phyloP scores from a whole-genome alignment of 2,113 vertebrate genomes.

The Callithrix jacchus region DNA sequence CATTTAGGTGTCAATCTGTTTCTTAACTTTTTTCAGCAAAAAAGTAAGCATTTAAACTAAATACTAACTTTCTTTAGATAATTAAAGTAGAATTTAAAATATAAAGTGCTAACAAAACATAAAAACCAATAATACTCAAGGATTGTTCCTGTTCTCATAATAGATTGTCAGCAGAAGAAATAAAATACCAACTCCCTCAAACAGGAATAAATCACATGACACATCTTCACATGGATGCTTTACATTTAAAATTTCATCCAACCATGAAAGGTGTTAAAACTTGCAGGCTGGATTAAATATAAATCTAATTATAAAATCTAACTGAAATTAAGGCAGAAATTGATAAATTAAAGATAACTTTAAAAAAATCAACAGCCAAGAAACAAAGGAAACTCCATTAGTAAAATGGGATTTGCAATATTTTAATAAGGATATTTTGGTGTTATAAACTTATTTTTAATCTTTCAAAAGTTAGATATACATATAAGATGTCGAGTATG shows the following conservation, averaged over 20 bases:
- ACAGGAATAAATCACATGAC: slow-evolving; percentile 46
- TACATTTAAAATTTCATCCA: slow-evolving; percentile 35
- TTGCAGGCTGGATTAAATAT: not conserved
- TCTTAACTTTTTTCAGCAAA: not conserved
- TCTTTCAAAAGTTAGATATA: slow-evolving; percentile 19
- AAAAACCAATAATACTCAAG: slow-evolving; percentile 31
- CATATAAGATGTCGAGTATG: not conserved
- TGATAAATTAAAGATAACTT: slow-evolving; percentile 11
- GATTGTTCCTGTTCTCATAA: not conserved
- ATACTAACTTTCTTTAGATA: not conserved
- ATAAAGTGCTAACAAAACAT: slow-evolving; percentile 13
- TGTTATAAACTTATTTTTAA: slow-evolving; percentile 30
- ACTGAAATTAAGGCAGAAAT: slow-evolving; percentile 17
- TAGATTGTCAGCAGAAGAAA: not conserved
- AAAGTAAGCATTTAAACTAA: slow-evolving; percentile 38
- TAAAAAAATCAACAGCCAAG: not conserved
- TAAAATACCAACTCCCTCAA: not conserved
- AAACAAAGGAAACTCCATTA: slow-evolving; percentile 34
- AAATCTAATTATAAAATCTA: slow-evolving; percentile 10
- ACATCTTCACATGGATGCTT: not conserved
- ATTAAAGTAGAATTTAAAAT: not conserved
- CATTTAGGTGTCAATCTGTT: slow-evolving; percentile 3
- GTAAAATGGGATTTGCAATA: slow-evolving; percentile 4
- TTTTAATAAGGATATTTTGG: not conserved
- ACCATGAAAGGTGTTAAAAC: slow-evolving; percentile 29